Percentiles rank a stretch among this genome's conserved stretches.
Conservation (phyloP, 2,797 vertebrate species). For the Fringilla coelebs region DNA sequence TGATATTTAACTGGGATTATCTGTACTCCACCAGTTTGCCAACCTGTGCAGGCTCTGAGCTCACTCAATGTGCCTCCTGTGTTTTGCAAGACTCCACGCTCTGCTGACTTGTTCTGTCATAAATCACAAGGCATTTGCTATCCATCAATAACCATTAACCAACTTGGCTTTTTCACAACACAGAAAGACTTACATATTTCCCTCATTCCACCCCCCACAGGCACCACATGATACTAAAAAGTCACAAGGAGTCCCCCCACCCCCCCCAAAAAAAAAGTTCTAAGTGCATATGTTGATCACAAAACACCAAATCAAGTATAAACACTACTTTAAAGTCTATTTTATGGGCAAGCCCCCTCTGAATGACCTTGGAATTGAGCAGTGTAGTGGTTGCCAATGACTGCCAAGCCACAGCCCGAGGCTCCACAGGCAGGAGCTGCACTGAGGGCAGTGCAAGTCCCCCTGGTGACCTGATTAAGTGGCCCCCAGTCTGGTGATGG, state of each 20-base stretch:
- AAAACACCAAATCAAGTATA: not conserved
- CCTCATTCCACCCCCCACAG: not conserved
- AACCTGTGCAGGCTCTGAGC: not conserved
- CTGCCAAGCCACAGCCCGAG: not conserved
- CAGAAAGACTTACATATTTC: not conserved
- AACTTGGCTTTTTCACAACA: not conserved
- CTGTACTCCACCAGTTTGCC: slow-evolving; percentile 18
- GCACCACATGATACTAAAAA: not conserved
- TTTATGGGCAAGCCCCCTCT: not conserved
- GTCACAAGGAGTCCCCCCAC: not conserved
- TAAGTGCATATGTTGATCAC: not conserved
- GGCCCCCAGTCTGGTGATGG: not conserved
- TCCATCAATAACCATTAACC: slow-evolving; percentile 44
- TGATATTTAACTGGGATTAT: slow-evolving; percentile 29
- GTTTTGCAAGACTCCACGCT: slow-evolving; percentile 35
- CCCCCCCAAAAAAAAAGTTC: not conserved
- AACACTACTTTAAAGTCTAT: not conserved
- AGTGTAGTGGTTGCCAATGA: not conserved
- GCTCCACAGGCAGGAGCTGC: not conserved
- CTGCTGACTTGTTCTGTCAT: slow-evolving; percentile 8
- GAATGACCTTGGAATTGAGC: slow-evolving; percentile 23
- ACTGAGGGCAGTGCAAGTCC: not conserved
- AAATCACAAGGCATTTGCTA: slow-evolving; percentile 17
- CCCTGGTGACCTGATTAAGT: not conserved
- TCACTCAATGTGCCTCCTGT: not conserved